A percentile compares a stretch with the other conserved stretches of the same genome.
Evolutionary conservation across 2,113 vertebrate species (phyloP).

Genomic region (Colaptes auratus): DNA sequence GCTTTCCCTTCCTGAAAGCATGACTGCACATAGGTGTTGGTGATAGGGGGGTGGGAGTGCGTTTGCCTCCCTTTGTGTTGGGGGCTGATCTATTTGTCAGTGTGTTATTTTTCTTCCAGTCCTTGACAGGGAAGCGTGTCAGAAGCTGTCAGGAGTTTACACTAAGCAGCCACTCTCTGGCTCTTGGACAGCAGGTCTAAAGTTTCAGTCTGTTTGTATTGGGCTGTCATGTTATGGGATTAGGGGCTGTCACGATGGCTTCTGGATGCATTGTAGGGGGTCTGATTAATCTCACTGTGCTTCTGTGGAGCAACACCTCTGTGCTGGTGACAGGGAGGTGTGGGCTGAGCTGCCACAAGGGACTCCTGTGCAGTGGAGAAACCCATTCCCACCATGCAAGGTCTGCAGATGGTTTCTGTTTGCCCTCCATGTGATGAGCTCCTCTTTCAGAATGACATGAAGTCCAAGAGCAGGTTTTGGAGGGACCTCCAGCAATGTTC

Average conservation of each 20-base stretch:
- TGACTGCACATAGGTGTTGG: neutral
- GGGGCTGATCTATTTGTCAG: slow-evolving; percentile 28
- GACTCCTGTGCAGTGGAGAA: neutral
- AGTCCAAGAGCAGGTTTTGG: neutral
- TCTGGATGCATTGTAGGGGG: slow-evolving; percentile 75
- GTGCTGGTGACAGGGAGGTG: neutral
- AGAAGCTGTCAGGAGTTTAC: slow-evolving; percentile 78
- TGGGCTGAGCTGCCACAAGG: neutral
- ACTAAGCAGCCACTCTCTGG: slow-evolving; percentile 72
- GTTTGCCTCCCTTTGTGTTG: neutral
- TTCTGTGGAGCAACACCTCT: neutral
- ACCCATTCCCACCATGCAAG: neutral
- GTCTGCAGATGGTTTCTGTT: neutral
- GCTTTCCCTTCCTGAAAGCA: neutral
- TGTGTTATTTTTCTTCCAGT: neutral
- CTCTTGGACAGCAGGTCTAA: slow-evolving; percentile 77
- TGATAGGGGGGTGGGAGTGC: neutral
- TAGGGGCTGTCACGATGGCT: slow-evolving; percentile 71
- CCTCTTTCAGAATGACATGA: neutral
- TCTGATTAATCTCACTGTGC: slow-evolving; percentile 75
- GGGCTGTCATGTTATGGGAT: slow-evolving; percentile 80
- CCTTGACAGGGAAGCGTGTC: slow-evolving; percentile 33
- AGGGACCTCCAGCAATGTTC: neutral
- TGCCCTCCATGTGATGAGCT: rapidly evolving
- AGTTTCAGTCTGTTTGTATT: slow-evolving; percentile 80